Base-by-base conservation (phyloP, 2,113 vertebrate genomes). In the Megaptera novaeangliae region DNA sequence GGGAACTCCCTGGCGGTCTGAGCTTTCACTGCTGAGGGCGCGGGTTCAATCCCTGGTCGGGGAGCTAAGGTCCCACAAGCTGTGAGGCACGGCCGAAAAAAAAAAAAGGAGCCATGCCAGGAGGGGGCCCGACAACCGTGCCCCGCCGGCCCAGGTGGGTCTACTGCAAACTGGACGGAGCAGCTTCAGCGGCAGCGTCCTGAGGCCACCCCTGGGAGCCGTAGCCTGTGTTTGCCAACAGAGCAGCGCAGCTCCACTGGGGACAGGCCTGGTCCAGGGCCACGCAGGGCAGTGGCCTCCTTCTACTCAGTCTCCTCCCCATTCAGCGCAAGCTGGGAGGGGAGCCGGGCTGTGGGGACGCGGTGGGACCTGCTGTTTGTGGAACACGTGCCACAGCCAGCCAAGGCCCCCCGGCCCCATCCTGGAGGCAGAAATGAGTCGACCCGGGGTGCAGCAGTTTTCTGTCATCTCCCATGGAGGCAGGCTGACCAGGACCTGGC, bases 331-430 rank as follows among this genome's bases (percentile, higher is more conserved):
- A 9, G 29, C 5, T 0, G 6, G 31, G 57, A 25, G 3, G 84
- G 61, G 46, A 14, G 21, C 27, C 4, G 63, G 81, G 14, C 2
- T 23, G 15, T 17, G 23, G 81, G 85, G 57, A 10, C 4, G 29
- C 5, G 0, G 27, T 1, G 8, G 46, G 44, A 9, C 49, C 31
- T 5, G 0, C 21, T n/a, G 59, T 77, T 6, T 52, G 17, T 4
- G 6, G 15, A 46, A 52, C 9, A 39, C 57, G 46, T 41, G 72
- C 55, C 17, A 8, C 18, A 5, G 8, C 39, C 27, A 36, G 44
- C 57, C 6, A 10, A 71, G 55, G 59, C 21, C 44, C 25, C 36
- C 36, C 36, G 36, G 0, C 5, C 68, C 44, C 12, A 7, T 8
- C 68, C 55, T 1, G 3, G 63, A 25, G 46, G 39, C 6, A 29